Evolutionary conservation across 2,888 invertebrate genomes (phyloP), one percentile per base, ranked within the genome.

Genomic region (Nasonovia ribisnigri): DNA sequence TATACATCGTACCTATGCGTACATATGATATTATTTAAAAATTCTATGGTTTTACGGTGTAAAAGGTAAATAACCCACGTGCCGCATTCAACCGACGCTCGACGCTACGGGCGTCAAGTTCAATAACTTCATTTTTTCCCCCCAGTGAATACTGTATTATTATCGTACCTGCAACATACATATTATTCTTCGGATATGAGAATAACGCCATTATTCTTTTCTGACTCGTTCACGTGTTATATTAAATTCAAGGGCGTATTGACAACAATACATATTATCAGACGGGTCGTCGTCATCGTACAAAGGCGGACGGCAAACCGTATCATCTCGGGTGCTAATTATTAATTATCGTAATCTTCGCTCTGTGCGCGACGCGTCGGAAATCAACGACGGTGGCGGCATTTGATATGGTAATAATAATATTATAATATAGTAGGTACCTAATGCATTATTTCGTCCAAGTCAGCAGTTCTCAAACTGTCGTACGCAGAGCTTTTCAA

Each of bases 41-140:
- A 88, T 43, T 57, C 57, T 43, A 88, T 26, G 42, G 20, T 29
- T 57, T 60, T 77, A 10, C n/a, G 57, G 8, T 54, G 57, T 29
- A 43, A 43, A 43, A 89, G 88, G 88, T 89, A 89, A 89, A 89
- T 43, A 89, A 57, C 57, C 89, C 77, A 77, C 77, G 77, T 77
- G 36, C 77, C 36, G 77, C 77, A 8, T 77, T 77, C 77, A 20
- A 36, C 8, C 20, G 36, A 3, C 77, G 77, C 20, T 67, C 36
- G 36, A 8, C 77, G 36, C 77, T 36, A 67, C 77, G 20, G 77
- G 36, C 77, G 36, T 77, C 20, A 36, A 67, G 90, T 90, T 90
- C 90, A 90, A 90, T 90, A 77, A 90, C 90, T 90, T 46, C 46
- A 48, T 11, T 90, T n/a, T 90, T 90, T 46, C 13, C 26, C 67